Evolutionary conservation across 2,888 invertebrate genomes (phyloP).

Genomic region (Macrostomum cliftonense): DNA sequence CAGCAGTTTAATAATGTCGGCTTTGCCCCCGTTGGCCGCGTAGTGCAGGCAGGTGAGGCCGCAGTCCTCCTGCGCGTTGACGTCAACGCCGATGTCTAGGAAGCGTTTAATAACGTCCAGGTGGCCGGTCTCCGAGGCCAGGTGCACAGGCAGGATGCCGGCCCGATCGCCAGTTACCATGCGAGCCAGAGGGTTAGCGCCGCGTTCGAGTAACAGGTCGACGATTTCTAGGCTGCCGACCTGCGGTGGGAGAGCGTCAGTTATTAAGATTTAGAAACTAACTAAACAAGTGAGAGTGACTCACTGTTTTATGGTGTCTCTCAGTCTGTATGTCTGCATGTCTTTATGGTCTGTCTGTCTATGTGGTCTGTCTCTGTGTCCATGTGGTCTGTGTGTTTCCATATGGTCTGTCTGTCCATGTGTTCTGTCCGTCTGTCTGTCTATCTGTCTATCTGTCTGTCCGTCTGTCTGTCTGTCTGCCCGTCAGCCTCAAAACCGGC

Average conservation of each 20-base stretch:
- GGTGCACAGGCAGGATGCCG: slow-evolving; percentile 5
- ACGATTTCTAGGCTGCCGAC: slow-evolving; percentile 7
- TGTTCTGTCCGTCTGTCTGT: too few relatives aligned
- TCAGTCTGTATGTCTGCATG: too few relatives aligned
- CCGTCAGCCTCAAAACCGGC: too few relatives aligned
- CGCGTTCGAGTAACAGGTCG: background rate
- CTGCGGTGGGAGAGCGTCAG: background rate
- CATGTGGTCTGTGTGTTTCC: too few relatives aligned
- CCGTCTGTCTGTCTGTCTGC: too few relatives aligned
- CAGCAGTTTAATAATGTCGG: slow-evolving; percentile 3
- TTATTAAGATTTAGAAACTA: too few relatives aligned
- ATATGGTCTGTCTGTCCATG: too few relatives aligned
- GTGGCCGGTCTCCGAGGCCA: slow-evolving; percentile 9
- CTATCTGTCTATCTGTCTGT: too few relatives aligned
- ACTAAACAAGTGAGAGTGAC: too few relatives aligned
- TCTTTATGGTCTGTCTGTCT: too few relatives aligned
- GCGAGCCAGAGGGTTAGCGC: slow-evolving; percentile 3
- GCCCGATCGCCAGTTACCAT: slow-evolving; percentile 5
- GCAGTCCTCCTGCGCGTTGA: slow-evolving; percentile 6
- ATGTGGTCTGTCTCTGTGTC: too few relatives aligned
- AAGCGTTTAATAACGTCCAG: slow-evolving; percentile 5
- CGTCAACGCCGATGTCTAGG: slow-evolving; percentile 1
- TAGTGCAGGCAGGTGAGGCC: slow-evolving; percentile 9
- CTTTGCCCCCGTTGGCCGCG: slow-evolving; percentile 5
- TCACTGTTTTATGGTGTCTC: too few relatives aligned